phyloP scores from a whole-genome alignment of 2,797 vertebrate genomes.

The Sphenodon punctatus region DNA sequence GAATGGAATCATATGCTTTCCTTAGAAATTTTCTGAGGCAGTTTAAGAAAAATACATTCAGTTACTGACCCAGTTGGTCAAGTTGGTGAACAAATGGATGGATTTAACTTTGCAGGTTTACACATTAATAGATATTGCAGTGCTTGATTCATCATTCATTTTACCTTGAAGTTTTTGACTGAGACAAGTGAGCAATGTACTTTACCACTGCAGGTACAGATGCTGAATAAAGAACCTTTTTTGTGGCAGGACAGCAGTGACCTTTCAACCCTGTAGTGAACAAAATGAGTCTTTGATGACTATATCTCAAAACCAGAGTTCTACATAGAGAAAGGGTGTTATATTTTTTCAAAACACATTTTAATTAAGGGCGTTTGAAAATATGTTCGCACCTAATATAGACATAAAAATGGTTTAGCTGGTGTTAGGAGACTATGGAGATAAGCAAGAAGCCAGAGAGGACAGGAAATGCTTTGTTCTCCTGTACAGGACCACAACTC shows the following conservation, averaged over 20 bases:
- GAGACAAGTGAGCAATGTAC: too few relatives aligned
- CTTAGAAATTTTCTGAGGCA: background rate
- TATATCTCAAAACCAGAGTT: background rate
- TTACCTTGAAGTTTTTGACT: background rate
- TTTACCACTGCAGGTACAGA: too few relatives aligned
- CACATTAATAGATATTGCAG: background rate
- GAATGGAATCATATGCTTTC: background rate
- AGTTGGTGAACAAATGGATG: background rate
- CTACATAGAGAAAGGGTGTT: background rate
- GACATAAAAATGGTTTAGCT: background rate
- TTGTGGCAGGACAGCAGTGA: background rate
- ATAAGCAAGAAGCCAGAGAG: background rate
- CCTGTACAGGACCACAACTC: background rate
- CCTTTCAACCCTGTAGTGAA: background rate
- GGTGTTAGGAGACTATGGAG: too few relatives aligned
- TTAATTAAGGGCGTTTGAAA: too few relatives aligned
- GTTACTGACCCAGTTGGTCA: background rate
- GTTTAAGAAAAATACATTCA: constrained; percentile 1
- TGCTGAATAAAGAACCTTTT: too few relatives aligned
- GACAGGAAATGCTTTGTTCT: too few relatives aligned
- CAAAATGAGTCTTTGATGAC: background rate
- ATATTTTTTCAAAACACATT: too few relatives aligned
- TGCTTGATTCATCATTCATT: background rate
- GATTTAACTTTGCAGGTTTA: constrained; percentile 9
- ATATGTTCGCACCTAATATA: background rate